These are phyloP conservation scores for Lepus europaeus DNA, from an alignment of 2,113 vertebrate genomes.

Conservation along the genomic window DNA sequence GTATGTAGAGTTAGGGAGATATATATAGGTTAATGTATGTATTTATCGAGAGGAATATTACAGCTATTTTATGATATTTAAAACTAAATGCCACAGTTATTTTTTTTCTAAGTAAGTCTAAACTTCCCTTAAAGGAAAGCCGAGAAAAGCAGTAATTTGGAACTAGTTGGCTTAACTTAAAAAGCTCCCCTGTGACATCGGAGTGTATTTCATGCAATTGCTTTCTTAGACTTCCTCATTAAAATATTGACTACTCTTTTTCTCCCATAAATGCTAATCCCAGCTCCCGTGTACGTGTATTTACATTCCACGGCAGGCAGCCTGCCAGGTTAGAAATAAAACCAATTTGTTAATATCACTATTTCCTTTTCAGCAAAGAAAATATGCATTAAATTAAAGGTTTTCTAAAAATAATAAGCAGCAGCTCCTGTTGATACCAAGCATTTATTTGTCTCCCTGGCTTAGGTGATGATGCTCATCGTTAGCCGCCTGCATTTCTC, in stretches of 20 bases:
- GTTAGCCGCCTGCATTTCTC: background rate
- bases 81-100: slow-evolving; percentile 75
- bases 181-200: slow-evolving; percentile 79
- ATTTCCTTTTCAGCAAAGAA: slow-evolving; percentile 78
- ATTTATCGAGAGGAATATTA: slow-evolving; percentile 78
- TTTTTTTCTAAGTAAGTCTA: slow-evolving; percentile 74
- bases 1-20: slow-evolving; percentile 55
- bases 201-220: slow-evolving; percentile 76
- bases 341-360: slow-evolving; percentile 77
- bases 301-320: slow-evolving; percentile 77
- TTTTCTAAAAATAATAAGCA: slow-evolving; percentile 74
- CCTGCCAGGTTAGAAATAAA: slow-evolving; percentile 81
- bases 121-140: slow-evolving; percentile 80
- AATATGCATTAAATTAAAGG: slow-evolving; percentile 80
- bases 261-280: slow-evolving; percentile 73
- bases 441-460: slow-evolving; percentile 50
- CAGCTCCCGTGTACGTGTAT: slow-evolving; percentile 74
- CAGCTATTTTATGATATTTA: slow-evolving; percentile 79
- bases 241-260: slow-evolving; percentile 81
- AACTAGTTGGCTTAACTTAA: slow-evolving; percentile 81
- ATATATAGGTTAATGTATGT: slow-evolving; percentile 69
- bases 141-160: slow-evolving; percentile 78
- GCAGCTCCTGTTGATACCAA: slow-evolving; percentile 36
- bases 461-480: background rate
- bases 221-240: slow-evolving; percentile 81